phyloP scores from a whole-genome alignment of 2,113 vertebrate species.

The Sphaerodactylus townsendi region DNA sequence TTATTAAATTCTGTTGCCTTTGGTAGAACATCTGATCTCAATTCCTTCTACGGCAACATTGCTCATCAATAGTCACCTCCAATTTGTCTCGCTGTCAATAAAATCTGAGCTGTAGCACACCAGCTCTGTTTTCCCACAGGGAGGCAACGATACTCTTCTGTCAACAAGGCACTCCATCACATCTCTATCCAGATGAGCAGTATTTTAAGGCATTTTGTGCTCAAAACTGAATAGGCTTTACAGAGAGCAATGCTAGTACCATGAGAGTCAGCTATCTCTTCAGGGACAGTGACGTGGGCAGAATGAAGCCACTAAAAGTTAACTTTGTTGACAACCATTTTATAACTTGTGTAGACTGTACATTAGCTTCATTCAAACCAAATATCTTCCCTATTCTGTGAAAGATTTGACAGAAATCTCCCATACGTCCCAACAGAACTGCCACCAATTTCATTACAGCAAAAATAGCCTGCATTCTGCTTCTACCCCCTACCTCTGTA shows the following conservation, averaged over 20 bases:
- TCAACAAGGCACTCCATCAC: neutral
- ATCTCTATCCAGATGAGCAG: neutral
- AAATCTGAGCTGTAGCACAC: neutral
- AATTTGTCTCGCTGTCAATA: conserved; percentile 3
- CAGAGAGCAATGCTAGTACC: neutral
- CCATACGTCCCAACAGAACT: neutral
- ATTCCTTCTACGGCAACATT: conserved; percentile 12
- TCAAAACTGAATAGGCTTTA: conserved; percentile 11
- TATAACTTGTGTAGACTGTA: conserved; percentile 13
- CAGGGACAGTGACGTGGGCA: conserved; percentile 17
- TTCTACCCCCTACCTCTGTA: neutral
- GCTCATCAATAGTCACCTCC: neutral
- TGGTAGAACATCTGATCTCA: conserved; percentile 27
- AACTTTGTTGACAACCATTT: conserved; percentile 37
- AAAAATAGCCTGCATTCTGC: neutral
- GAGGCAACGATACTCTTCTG: conserved; percentile 5
- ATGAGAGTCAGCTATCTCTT: conserved; percentile 2
- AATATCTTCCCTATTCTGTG: neutral
- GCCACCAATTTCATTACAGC: too few relatives aligned
- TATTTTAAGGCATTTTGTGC: conserved; percentile 22
- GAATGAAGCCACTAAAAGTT: conserved; percentile 17
- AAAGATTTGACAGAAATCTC: too few relatives aligned
- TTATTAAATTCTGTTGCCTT: conserved; percentile 20
- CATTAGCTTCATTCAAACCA: neutral
- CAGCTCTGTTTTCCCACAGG: neutral